Evolutionary conservation across 2,888 invertebrate species (phyloP), one percentile per base, ranked within the genome.

Genomic region (Leptura quadrifasciata): DNA sequence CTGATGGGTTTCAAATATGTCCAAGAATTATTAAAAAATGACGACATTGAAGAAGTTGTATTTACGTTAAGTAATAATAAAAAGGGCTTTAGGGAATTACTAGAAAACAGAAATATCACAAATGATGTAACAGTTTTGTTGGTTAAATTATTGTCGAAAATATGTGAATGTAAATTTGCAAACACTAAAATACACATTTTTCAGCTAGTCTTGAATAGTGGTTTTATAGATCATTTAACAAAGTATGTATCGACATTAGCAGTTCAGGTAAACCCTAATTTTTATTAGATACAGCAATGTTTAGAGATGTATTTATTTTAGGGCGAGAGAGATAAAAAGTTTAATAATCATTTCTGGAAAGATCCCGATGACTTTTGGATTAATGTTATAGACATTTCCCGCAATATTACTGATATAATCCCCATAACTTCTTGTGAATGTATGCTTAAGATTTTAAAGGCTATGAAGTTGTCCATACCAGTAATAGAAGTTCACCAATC

Each of bases 301-400:
- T 31, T 31, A 31, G 8, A 6, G 0, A 31, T 31, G 27, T 31
- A 6, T 31, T 8, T 31, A 31, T 79, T 76, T 52, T 67, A 79
- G 79, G 60, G 8, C 24, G 20, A 60, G 0, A 64, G 9, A 21
- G 78, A 80, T 0, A 81, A 80, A 72, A 75, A 64, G 5, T 20
- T 10, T 3, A 81, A 80, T 64, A 69, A 24, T 10, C 64, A 71
- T 60, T 81, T 81, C 18, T 81, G 81, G 81, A 76, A 78, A 1
- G 78, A 80, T 5, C 57, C 75, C 8, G 78, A 80, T 55, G 55
- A 68, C n/a, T 81, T 81, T 72, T 81, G 78, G 78, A 75, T 71
- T 47, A 74, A 75, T 20, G 15, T 80, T 1, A 75, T 79, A 18
- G 12, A 10, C n/a, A 35, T 81, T 8, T 74, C 68, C 17, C 67